Evolutionary conservation across 2,888 invertebrate genomes (phyloP).

Genomic region (Tigriopus californicus): DNA sequence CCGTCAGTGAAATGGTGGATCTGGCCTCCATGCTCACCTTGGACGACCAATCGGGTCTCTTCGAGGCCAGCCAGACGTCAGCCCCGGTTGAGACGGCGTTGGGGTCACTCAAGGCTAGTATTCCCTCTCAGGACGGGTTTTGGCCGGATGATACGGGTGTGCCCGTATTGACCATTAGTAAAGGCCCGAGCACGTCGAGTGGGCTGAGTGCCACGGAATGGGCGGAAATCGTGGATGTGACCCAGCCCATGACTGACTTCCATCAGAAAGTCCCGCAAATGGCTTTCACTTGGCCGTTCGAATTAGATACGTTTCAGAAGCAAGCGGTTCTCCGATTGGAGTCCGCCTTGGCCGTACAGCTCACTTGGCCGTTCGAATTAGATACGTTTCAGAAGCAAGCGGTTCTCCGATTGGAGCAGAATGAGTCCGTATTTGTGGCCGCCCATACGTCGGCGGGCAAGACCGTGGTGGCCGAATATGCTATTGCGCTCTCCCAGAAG

Average conservation of each 20-base stretch:
- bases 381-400: slow-evolving; percentile 91
- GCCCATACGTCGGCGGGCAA: slow-evolving; percentile 98
- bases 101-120: neutral
- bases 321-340: slow-evolving; percentile 33
- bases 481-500: slow-evolving; percentile 79
- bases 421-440: slow-evolving; percentile 86
- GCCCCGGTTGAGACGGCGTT: neutral
- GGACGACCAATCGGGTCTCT: neutral
- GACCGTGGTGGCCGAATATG: slow-evolving; percentile 98
- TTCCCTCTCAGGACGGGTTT: neutral
- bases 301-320: slow-evolving; percentile 91
- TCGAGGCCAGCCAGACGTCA: neutral
- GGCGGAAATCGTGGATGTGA: slow-evolving; percentile 70
- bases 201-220: slow-evolving; percentile 36
- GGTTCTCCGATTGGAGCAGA: slow-evolving; percentile 17
- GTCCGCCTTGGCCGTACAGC: slow-evolving; percentile 43
- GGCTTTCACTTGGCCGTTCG: slow-evolving; percentile 59
- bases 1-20: neutral
- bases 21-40: neutral
- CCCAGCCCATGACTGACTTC: slow-evolving; percentile 56
- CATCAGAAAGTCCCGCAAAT: slow-evolving; percentile 56
- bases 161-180: neutral
- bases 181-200: neutral
- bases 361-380: slow-evolving; percentile 60
- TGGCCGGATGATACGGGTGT: neutral